Evolutionary conservation across 2,113 vertebrate genomes (phyloP).

Genomic region (Cryptotis parvus): DNA sequence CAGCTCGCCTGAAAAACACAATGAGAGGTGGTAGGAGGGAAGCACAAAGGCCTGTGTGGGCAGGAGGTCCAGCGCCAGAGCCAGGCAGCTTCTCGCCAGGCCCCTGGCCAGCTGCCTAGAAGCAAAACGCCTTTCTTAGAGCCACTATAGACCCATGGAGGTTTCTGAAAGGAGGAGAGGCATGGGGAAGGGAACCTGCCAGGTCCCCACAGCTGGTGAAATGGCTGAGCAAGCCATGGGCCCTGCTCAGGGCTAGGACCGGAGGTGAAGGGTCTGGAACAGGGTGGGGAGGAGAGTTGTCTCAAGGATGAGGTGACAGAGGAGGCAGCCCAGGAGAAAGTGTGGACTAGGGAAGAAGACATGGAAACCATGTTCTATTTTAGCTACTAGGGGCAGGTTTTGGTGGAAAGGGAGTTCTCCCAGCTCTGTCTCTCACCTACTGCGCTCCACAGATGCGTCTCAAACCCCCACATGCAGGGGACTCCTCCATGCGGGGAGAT

Average conservation of each 20-base stretch:
- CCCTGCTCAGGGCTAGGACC: background rate
- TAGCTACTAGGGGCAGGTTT: background rate
- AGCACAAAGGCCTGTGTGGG: background rate
- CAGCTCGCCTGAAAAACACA: background rate
- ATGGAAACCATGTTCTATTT: background rate
- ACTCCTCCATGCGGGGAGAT: too few relatives aligned
- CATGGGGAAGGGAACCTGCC: background rate
- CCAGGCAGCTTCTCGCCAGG: background rate
- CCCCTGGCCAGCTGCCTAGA: background rate
- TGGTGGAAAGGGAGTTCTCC: background rate
- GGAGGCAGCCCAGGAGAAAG: background rate
- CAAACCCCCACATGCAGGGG: too few relatives aligned
- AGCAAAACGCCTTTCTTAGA: conserved; percentile 10
- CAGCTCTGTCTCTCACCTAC: background rate
- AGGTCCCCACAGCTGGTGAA: background rate
- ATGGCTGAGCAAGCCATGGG: too few relatives aligned
- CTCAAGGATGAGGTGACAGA: background rate
- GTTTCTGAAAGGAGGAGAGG: background rate
- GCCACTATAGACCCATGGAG: background rate
- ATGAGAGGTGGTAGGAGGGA: background rate
- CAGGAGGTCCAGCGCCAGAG: background rate
- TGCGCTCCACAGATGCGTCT: too few relatives aligned
- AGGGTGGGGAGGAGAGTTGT: background rate
- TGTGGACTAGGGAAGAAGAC: background rate
- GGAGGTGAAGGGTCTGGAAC: background rate